Evolutionary conservation across 2,113 vertebrate species (phyloP), one percentile per base, ranked within the genome.

Genomic region (Thinocorus orbignyianus): DNA sequence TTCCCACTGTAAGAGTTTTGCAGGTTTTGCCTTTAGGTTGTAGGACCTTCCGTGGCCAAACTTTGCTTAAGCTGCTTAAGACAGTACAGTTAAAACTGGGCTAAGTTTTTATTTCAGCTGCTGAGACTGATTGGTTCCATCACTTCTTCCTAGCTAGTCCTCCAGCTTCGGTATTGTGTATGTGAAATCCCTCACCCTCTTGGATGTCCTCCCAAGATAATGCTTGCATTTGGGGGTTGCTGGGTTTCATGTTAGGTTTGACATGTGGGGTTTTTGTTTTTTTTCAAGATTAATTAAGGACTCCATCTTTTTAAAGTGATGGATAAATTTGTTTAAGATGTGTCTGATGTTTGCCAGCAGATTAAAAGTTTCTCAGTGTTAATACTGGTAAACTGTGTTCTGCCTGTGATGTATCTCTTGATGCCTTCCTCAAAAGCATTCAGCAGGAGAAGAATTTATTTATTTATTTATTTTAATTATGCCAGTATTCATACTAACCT

Each of bases 121-220:
- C 35, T 16, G 5, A 5, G 7, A 20, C 11, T 37, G 8, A 9
- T 3, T 6, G 17, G 11, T 42, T 2, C 25, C 15, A 1, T 20
- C 28, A 5, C 13, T 55, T 28, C 17, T 76, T 9, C 24, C 48
- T 7, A 6, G 26, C 12, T 17, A 6, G 37, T 39, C 33, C 25
- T 37, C 18, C 2, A 1, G 25, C 2, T 64, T 20, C 2, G 35
- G 13, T 46, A 30, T 39, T 54, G 42, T 25, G 9, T 4, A 2
- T 4, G 22, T 12, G 37, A 46, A 25, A 26, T 25, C 25, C 81
- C 48, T 39, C 20, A 19, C 6, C 7, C 8, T 11, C 24, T 16
- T 4, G 2, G 31, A 2, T 28, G 18, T 25, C 24, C 18, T 66
- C 13, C 55, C 39, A 10, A 44, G 13, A 11, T 14, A 48, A 23